phyloP scores from a whole-genome alignment of 2,888 invertebrate genomes.

The Fragum sueziense region DNA sequence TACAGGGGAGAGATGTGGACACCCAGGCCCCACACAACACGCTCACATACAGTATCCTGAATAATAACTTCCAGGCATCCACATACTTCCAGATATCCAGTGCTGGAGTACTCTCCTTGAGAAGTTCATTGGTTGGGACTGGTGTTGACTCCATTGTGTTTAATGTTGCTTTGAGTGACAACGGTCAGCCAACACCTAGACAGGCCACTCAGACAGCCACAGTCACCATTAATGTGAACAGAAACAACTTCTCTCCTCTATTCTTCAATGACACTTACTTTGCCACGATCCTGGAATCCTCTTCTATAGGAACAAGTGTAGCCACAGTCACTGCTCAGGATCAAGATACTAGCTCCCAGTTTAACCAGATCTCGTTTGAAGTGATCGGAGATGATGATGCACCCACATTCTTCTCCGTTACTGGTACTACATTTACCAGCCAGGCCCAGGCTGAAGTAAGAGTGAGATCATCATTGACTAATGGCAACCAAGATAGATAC shows the following conservation, averaged over 20 bases:
- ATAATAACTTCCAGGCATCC: slow-evolving; percentile 86
- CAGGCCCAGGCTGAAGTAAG: slow-evolving; percentile 33
- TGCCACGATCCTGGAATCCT: slow-evolving; percentile 60
- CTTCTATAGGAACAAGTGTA: slow-evolving; percentile 48
- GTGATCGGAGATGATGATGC: slow-evolving; percentile 77
- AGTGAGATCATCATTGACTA: slow-evolving; percentile 39
- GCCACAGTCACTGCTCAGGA: slow-evolving; percentile 67
- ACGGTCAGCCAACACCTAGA: slow-evolving; percentile 54
- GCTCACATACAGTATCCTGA: slow-evolving; percentile 62
- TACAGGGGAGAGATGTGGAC: slow-evolving; percentile 71
- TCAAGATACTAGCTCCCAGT: slow-evolving; percentile 65
- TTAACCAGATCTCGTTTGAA: slow-evolving; percentile 64
- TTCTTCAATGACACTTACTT: slow-evolving; percentile 69
- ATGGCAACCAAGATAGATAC: slow-evolving; percentile 61
- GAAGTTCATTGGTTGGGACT: slow-evolving; percentile 59
- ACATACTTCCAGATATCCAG: slow-evolving; percentile 95
- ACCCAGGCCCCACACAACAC: slow-evolving; percentile 65
- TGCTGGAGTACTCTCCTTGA: slow-evolving; percentile 84
- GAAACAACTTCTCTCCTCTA: slow-evolving; percentile 68
- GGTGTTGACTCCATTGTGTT: slow-evolving; percentile 41
- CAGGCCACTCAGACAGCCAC: slow-evolving; percentile 49
- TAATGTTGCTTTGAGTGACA: slow-evolving; percentile 61
- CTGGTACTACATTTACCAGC: slow-evolving; percentile 15
- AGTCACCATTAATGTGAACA: slow-evolving; percentile 64
- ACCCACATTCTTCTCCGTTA: slow-evolving; percentile 68